phyloP scores from a whole-genome alignment of 2,888 invertebrate species.

The Troides helena region DNA sequence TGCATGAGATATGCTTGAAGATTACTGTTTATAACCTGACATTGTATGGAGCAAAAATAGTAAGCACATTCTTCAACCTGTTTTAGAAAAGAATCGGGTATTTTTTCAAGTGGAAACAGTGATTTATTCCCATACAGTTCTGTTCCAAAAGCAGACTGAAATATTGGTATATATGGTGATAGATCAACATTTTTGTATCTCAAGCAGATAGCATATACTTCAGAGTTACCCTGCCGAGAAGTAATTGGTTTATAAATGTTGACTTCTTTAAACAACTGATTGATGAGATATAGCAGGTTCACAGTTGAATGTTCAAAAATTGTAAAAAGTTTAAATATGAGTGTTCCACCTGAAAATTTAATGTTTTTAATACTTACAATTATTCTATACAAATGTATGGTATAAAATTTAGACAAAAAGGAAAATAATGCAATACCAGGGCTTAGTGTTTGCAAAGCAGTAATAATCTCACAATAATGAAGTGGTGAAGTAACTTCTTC shows the following conservation, averaged over 20 bases:
- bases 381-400: not conserved
- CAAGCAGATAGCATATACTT: slow-evolving; percentile 90
- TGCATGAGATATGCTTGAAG: slow-evolving; percentile 81
- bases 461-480: slow-evolving; percentile 90
- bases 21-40: slow-evolving; percentile 84
- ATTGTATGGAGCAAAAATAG: slow-evolving; percentile 85
- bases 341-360: slow-evolving; percentile 83
- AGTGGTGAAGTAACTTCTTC: slow-evolving; percentile 88
- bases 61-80: slow-evolving; percentile 83
- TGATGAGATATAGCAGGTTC: slow-evolving; percentile 88
- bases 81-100: slow-evolving; percentile 83
- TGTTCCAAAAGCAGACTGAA: slow-evolving; percentile 72
- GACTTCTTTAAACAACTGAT: slow-evolving; percentile 86
- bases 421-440: slow-evolving; percentile 57
- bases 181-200: slow-evolving; percentile 78
- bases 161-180: slow-evolving; percentile 60
- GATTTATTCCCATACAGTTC: slow-evolving; percentile 58
- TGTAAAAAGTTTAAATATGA: slow-evolving; percentile 95
- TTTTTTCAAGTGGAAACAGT: slow-evolving; percentile 80
- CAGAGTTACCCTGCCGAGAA: slow-evolving; percentile 97
- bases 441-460: slow-evolving; percentile 86
- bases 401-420: not conserved
- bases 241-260: slow-evolving; percentile 92
- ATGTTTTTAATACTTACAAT: not conserved
- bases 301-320: slow-evolving; percentile 91